These are phyloP conservation scores for Mesorhabditis sp. DNA, from an alignment of 2,888 invertebrate species.

Conservation along the genomic window DNA sequence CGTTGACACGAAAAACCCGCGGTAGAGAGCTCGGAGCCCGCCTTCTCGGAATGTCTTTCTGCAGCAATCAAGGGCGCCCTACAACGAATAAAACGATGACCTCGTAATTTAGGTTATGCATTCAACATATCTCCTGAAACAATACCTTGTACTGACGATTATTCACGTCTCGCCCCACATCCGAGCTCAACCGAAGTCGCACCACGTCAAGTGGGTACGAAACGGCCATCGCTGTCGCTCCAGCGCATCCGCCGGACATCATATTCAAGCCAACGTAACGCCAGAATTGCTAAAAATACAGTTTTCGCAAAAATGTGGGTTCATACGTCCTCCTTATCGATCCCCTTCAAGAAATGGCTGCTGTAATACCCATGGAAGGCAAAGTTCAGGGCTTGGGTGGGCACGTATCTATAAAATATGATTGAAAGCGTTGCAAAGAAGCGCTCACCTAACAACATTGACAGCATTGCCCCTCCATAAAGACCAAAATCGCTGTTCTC, in stretches of 20 bases:
- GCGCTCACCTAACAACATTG: conserved; percentile 27
- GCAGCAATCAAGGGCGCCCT: conserved; percentile 37
- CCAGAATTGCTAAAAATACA: conserved; percentile 25
- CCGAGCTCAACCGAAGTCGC: conserved; percentile 34
- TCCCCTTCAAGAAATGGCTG: conserved; percentile 27
- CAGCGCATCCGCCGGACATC: conserved; percentile 39
- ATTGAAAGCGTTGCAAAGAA: not conserved
- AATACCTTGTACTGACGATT: conserved; percentile 33
- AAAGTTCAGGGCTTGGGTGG: conserved; percentile 34
- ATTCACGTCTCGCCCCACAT: conserved; percentile 27
- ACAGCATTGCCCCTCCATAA: conserved; percentile 45
- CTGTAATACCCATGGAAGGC: conserved; percentile 44
- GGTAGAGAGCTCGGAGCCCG: conserved; percentile 75
- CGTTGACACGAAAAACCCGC: conserved; percentile 87
- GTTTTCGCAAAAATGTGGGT: not conserved
- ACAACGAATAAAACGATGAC: conserved; percentile 5
- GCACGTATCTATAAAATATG: conserved; percentile 2
- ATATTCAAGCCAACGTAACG: conserved; percentile 30
- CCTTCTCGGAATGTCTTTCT: conserved; percentile 78
- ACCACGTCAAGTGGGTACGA: conserved; percentile 44
- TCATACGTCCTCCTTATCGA: conserved; percentile 26
- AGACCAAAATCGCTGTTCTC: conserved; percentile 36
- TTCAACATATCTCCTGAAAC: not conserved
- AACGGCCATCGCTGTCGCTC: conserved; percentile 37
- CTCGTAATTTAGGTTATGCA: not conserved